A percentile compares a stretch with the other conserved stretches of the same genome.
Evolutionary conservation across 2,888 invertebrate genomes (phyloP).

Genomic region (Lycia hirtaria): DNA sequence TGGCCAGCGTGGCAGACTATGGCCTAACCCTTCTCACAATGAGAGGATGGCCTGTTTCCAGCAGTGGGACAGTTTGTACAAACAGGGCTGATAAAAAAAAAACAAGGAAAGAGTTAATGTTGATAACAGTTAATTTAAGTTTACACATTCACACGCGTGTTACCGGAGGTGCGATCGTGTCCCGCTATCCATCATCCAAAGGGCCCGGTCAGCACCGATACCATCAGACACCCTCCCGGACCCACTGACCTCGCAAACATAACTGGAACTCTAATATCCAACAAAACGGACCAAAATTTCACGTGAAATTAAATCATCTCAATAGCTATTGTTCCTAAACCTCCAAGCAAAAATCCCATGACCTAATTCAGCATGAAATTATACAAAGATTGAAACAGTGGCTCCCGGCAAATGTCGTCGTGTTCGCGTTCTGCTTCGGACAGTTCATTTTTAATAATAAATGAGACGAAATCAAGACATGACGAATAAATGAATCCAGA

Average conservation of each 20-base stretch:
- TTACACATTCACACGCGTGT: constrained; percentile 43
- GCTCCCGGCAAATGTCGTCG: constrained; percentile 73
- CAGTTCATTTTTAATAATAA: constrained; percentile 87
- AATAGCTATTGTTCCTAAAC: constrained; percentile 45
- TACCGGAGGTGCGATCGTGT: constrained; percentile 49
- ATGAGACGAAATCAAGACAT: constrained; percentile 86
- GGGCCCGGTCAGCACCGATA: constrained; percentile 65
- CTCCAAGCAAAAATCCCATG: constrained; percentile 50
- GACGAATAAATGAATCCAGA: constrained; percentile 87
- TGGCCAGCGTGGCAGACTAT: too few species aligned
- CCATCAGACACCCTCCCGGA: constrained; percentile 53
- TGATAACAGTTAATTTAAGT: constrained; percentile 47
- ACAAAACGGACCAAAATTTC: constrained; percentile 44
- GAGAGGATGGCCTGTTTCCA: too few species aligned
- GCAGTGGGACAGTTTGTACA: too few species aligned
- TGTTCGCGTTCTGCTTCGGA: constrained; percentile 77
- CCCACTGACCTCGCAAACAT: constrained; percentile 61
- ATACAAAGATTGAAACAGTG: constrained; percentile 82
- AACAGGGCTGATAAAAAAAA: too few species aligned
- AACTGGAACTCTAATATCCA: constrained; percentile 34
- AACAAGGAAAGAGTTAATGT: too few species aligned
- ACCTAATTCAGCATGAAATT: constrained; percentile 82
- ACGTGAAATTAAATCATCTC: constrained; percentile 43
- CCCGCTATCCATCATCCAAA: constrained; percentile 68
- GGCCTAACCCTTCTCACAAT: too few species aligned